A percentile compares a stretch with the other conserved stretches of the same genome.
Evolutionary conservation across 2,888 invertebrate genomes (phyloP).

Genomic region (Oeneis ivallda): DNA sequence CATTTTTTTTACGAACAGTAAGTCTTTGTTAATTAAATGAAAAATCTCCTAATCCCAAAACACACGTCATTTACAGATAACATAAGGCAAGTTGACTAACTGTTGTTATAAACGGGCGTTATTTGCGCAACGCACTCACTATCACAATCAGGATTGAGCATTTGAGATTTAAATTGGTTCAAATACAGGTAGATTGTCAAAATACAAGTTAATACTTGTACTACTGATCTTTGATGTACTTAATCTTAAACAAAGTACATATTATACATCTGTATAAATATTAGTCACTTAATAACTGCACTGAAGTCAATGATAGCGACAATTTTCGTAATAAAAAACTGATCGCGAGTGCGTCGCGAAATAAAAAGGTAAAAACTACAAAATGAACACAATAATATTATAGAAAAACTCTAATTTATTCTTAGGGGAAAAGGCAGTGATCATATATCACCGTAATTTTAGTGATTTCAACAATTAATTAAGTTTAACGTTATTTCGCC

Average conservation of each 20-base stretch:
- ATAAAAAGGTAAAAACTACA: constrained; percentile 45
- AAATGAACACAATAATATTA: constrained; percentile 60
- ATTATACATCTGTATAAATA: background rate
- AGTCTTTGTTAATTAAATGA: constrained; percentile 25
- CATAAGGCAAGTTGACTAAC: constrained; percentile 59
- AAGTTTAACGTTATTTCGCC: constrained; percentile 51
- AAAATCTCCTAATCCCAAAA: constrained; percentile 25
- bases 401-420: constrained; percentile 52
- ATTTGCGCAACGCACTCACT: constrained; percentile 5
- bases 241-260: background rate
- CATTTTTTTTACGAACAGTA: constrained; percentile 39
- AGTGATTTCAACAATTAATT: constrained; percentile 42
- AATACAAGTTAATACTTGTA: background rate
- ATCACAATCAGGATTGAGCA: background rate
- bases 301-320: background rate
- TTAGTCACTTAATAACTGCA: background rate
- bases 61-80: constrained; percentile 39
- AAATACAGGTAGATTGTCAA: background rate
- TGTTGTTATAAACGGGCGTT: constrained; percentile 38
- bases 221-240: background rate
- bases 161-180: background rate
- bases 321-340: background rate
- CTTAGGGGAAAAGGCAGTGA: constrained; percentile 67
- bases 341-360: constrained; percentile 5
- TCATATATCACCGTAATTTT: constrained; percentile 52